Conservation (phyloP, 2,888 invertebrate genomes). For the Quadriops clusia region DNA sequence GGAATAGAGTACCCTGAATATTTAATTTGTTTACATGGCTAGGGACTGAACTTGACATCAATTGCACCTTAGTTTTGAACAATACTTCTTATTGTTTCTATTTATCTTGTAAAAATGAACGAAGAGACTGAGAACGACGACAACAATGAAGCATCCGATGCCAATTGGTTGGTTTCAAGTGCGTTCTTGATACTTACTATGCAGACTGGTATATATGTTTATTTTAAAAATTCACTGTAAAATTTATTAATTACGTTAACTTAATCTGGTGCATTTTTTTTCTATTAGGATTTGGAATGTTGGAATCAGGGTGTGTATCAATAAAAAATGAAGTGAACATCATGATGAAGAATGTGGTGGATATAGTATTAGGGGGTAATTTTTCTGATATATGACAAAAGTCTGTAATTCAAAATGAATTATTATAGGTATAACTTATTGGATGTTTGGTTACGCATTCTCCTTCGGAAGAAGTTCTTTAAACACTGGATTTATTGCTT, state of each 20-base stretch:
- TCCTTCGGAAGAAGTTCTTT: slow-evolving; percentile 68
- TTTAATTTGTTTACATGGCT: too few relatives aligned
- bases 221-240: too few relatives aligned
- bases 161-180: slow-evolving; percentile 80
- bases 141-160: slow-evolving; percentile 67
- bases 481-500: slow-evolving; percentile 69
- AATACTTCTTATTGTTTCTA: too few relatives aligned
- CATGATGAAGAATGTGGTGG: slow-evolving; percentile 94
- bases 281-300: slow-evolving; percentile 74
- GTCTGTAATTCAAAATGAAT: background rate
- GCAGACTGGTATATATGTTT: slow-evolving; percentile 90
- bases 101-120: slow-evolving; percentile 31
- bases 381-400: background rate
- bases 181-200: slow-evolving; percentile 87
- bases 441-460: slow-evolving; percentile 89
- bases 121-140: slow-evolving; percentile 45
- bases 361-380: slow-evolving; percentile 77
- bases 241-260: too few relatives aligned
- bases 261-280: background rate
- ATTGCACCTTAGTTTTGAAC: too few relatives aligned
- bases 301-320: slow-evolving; percentile 87
- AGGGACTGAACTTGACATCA: too few relatives aligned
- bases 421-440: slow-evolving; percentile 67
- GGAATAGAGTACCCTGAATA: too few relatives aligned
- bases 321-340: slow-evolving; percentile 92